Percentiles rank a stretch among this genome's conserved stretches.
phyloP scores from a whole-genome alignment of 2,888 invertebrate species.

The Acrobasis repandana region DNA sequence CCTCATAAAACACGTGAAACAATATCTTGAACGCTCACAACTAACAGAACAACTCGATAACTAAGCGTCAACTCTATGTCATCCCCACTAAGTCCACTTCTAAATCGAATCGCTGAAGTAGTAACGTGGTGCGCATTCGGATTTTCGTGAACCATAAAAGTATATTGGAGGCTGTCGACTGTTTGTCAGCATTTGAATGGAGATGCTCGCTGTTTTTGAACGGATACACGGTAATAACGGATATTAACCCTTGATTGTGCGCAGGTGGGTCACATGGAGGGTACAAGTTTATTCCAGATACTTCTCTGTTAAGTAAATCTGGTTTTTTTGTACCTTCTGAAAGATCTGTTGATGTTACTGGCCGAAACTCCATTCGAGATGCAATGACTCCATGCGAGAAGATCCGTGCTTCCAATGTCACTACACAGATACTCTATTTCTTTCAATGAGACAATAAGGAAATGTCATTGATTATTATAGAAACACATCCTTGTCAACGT shows the following conservation, averaged over 20 bases:
- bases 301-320: neutral
- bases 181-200: constrained; percentile 81
- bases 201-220: constrained; percentile 57
- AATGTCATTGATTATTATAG: no score
- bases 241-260: constrained; percentile 34
- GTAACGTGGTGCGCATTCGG: constrained; percentile 52
- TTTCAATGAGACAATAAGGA: no score
- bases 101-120: constrained; percentile 20
- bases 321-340: no score
- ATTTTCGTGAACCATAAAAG: constrained; percentile 78
- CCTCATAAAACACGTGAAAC: constrained; percentile 82
- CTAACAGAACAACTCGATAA: constrained; percentile 18
- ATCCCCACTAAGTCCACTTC: constrained; percentile 33
- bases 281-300: neutral
- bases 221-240: constrained; percentile 32
- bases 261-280: constrained; percentile 27
- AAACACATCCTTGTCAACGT: no score
- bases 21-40: constrained; percentile 64
- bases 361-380: no score
- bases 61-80: neutral
- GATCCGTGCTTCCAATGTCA: no score
- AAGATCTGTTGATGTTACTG: no score
- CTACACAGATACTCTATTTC: no score
- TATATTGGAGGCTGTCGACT: constrained; percentile 78
- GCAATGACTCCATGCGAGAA: no score